Conservation (phyloP, 92 coral and sea anemone genomes). For the Epizoanthus illoricatus region DNA sequence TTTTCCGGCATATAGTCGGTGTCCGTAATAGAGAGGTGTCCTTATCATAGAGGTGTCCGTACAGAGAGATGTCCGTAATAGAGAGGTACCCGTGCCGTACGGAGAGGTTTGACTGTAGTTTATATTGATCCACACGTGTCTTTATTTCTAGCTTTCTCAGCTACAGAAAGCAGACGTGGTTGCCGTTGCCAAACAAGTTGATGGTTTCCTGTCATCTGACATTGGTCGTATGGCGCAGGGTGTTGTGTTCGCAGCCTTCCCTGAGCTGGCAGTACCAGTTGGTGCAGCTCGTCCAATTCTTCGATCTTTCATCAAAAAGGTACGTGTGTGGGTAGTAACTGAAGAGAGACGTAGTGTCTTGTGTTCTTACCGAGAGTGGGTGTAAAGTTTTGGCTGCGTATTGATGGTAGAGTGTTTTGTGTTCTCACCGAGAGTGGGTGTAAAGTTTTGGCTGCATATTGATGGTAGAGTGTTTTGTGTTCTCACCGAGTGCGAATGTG, state of each 20-base stretch:
- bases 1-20: no score
- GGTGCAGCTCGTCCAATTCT: slow-evolving; percentile 77
- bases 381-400: neutral
- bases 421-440: neutral
- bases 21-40: no score
- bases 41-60: no score
- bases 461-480: neutral
- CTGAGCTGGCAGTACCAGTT: slow-evolving; percentile 77
- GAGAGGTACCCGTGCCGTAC: no score
- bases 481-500: neutral
- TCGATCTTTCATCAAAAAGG: slow-evolving; percentile 80
- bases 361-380: neutral
- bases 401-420: neutral
- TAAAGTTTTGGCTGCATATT: neutral
- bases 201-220: slow-evolving; percentile 94
- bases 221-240: slow-evolving; percentile 70
- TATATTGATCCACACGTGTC: neutral
- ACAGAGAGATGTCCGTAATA: no score
- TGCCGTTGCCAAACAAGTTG: slow-evolving; percentile 76
- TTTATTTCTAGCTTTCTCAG: slow-evolving; percentile 65
- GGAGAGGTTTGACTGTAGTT: no score
- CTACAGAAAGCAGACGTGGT: slow-evolving; percentile 74
- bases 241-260: slow-evolving; percentile 80
- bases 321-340: neutral
- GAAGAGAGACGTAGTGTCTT: neutral